Evolutionary conservation across 2,113 vertebrate genomes (phyloP).

Genomic region (Calyptommatus sinebrachiatus): DNA sequence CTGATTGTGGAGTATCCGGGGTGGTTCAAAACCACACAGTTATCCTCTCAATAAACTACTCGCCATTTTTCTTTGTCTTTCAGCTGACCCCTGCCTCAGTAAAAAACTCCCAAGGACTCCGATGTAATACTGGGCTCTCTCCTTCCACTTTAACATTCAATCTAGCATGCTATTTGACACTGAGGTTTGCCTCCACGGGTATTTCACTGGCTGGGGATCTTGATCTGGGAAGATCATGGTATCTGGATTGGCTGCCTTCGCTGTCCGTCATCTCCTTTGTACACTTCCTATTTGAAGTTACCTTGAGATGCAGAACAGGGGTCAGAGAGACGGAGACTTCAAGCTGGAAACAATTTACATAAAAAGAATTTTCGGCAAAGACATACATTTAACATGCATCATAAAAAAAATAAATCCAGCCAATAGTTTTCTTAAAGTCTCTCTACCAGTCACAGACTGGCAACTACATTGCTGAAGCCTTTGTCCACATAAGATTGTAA

Average conservation of each 20-base stretch:
- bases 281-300: conserved; percentile 99
- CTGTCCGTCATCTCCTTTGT: conserved; percentile 67
- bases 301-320: conserved; percentile 98
- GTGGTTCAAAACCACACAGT: conserved; percentile 75
- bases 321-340: conserved; percentile 80
- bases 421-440: background rate
- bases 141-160: conserved; percentile 97
- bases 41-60: conserved; percentile 67
- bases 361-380: conserved; percentile 36
- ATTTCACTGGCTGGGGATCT: conserved; percentile 71
- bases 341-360: conserved; percentile 56
- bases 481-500: conserved; percentile 31
- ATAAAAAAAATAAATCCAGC: too few relatives aligned
- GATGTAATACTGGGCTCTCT: conserved; percentile 82
- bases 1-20: conserved; percentile 66
- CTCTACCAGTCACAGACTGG: conserved; percentile 16
- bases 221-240: conserved; percentile 46
- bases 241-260: conserved; percentile 59
- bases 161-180: conserved; percentile 92
- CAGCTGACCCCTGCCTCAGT: conserved; percentile 84
- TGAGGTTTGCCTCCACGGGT: conserved; percentile 64
- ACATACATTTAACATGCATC: background rate
- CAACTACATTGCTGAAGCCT: conserved; percentile 17
- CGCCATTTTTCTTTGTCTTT: conserved; percentile 85
- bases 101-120: conserved; percentile 81